These are phyloP conservation scores for Lepidochitona cinerea DNA, from an alignment of 2,888 invertebrate genomes.

Conservation along the genomic window DNA sequence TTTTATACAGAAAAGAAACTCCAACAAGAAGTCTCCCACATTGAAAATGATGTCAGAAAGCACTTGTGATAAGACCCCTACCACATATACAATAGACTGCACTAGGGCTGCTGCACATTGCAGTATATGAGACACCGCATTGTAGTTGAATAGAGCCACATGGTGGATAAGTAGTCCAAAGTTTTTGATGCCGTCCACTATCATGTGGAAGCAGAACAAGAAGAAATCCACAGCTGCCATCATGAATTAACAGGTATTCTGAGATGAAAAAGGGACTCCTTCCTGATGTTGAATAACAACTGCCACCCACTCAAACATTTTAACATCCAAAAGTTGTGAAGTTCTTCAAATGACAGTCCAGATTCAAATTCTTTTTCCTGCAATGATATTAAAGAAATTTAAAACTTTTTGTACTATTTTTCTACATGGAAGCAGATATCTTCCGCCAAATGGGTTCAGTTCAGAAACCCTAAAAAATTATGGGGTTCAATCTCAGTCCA, in stretches of 20 bases:
- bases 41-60: constrained; percentile 11
- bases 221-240: neutral
- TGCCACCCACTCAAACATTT: too few relatives aligned
- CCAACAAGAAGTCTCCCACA: constrained; percentile 26
- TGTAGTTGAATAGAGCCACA: constrained; percentile 15
- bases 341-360: too few relatives aligned
- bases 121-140: constrained; percentile 17
- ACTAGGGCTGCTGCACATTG: constrained; percentile 3
- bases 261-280: too few relatives aligned
- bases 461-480: too few relatives aligned
- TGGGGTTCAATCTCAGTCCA: too few relatives aligned
- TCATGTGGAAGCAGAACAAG: neutral
- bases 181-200: neutral
- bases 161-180: neutral
- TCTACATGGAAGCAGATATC: too few relatives aligned
- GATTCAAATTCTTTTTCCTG: too few relatives aligned
- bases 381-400: too few relatives aligned
- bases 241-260: neutral
- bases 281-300: too few relatives aligned
- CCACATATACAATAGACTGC: neutral
- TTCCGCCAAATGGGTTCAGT: too few relatives aligned
- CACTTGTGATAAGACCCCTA: neutral
- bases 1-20: constrained; percentile 25
- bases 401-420: too few relatives aligned
- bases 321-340: too few relatives aligned